phyloP scores from a whole-genome alignment of 2,888 invertebrate species.

The Chrysodeixis includens region DNA sequence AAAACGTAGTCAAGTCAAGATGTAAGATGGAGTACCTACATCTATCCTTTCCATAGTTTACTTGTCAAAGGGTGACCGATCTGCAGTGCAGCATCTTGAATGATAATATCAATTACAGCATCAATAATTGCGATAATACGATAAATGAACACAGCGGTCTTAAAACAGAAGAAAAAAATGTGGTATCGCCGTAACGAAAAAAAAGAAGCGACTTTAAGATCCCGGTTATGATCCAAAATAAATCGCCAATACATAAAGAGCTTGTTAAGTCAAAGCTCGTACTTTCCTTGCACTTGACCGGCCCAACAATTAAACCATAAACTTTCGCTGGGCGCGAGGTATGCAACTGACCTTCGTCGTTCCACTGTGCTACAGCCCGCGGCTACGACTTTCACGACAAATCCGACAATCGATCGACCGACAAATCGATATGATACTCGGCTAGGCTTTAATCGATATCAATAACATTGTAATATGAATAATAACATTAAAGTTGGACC shows the following conservation, averaged over 20 bases:
- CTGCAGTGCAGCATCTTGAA: no score
- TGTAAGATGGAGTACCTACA: not conserved
- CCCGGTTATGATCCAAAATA: conserved; percentile 12
- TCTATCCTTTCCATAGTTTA: not conserved
- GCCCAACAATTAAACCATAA: conserved; percentile 74
- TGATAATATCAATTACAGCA: no score
- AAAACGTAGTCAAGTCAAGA: not conserved
- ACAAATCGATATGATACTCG: conserved; percentile 54
- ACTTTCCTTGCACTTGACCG: conserved; percentile 80
- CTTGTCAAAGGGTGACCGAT: no score
- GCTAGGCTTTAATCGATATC: conserved; percentile 22
- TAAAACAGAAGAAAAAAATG: no score
- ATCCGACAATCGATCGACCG: conserved; percentile 51
- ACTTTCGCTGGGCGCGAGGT: conserved; percentile 80
- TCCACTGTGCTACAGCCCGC: conserved; percentile 73
- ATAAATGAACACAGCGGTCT: no score
- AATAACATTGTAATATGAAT: no score
- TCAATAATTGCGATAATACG: no score
- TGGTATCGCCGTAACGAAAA: no score
- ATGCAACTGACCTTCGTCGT: conserved; percentile 78
- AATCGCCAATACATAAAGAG: conserved; percentile 41
- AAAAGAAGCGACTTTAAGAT: not conserved
- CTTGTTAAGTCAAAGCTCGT: conserved; percentile 34
- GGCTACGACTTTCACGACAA: conserved; percentile 78
- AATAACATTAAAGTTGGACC: no score